Evolutionary conservation across 1,140 invertebrate genomes (phyloP).

Genomic region (Homarus americanus): DNA sequence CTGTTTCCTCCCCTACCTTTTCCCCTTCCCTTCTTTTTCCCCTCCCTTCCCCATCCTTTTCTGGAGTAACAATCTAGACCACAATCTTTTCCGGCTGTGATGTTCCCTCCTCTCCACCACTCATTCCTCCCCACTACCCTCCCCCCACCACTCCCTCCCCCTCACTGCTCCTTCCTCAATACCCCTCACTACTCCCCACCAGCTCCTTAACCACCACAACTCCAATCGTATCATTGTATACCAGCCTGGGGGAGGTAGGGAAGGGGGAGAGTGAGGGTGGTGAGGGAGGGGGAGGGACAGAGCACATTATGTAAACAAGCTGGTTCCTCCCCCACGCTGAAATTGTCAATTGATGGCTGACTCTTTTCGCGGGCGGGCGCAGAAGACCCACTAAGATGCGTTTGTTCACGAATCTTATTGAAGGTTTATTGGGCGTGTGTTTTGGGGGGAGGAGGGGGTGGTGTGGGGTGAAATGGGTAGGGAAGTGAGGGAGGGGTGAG

Average conservation of each 20-base stretch:
- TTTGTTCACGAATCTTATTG: background rate
- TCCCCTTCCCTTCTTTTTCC: too few relatives aligned
- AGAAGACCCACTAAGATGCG: background rate
- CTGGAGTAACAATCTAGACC: background rate
- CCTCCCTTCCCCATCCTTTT: too few relatives aligned
- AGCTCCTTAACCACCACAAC: too few relatives aligned
- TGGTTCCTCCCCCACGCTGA: background rate
- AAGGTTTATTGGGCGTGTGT: background rate
- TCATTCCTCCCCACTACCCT: too few relatives aligned
- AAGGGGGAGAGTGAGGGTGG: background rate
- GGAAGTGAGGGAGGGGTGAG: background rate
- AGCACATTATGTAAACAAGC: slow-evolving; percentile 43
- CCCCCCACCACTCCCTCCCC: too few relatives aligned
- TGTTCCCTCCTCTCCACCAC: background rate
- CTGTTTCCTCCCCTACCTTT: too few relatives aligned
- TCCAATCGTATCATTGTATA: too few relatives aligned
- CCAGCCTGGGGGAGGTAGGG: background rate
- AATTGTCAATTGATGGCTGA: slow-evolving; percentile 41
- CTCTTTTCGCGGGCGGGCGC: background rate
- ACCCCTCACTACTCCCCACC: too few relatives aligned
- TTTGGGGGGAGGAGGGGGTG: too few relatives aligned
- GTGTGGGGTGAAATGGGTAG: background rate
- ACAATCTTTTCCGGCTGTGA: background rate
- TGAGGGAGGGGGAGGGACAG: background rate
- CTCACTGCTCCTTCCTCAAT: too few relatives aligned